These are phyloP conservation scores for Propithecus coquereli DNA, from an alignment of 2,113 vertebrate genomes.

Conservation along the genomic window DNA sequence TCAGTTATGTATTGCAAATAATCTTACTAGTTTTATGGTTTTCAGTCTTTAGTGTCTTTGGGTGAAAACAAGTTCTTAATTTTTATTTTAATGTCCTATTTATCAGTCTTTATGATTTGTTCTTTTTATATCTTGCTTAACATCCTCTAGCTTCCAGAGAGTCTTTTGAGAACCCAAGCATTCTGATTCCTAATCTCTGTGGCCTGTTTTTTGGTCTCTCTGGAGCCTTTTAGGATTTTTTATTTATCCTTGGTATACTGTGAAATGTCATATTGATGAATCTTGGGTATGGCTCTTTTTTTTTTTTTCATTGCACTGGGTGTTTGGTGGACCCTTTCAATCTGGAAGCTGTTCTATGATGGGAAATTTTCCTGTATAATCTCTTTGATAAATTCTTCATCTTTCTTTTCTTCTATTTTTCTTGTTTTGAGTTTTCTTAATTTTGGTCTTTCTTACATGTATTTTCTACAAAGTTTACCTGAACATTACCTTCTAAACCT, in stretches of 20 bases:
- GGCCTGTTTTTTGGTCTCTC: neutral
- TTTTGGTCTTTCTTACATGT: neutral
- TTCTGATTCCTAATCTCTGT: neutral
- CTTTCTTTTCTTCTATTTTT: neutral
- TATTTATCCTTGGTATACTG: neutral
- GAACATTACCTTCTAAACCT: neutral
- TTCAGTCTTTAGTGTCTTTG: neutral
- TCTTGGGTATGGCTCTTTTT: neutral
- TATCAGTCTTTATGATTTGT: neutral
- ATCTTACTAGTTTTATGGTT: neutral
- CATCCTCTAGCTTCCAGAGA: neutral
- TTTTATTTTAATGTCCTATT: neutral
- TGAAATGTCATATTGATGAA: neutral
- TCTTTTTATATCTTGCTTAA: neutral
- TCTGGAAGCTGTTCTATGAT: neutral
- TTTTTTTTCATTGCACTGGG: neutral
- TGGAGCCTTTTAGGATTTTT: neutral
- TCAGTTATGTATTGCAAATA: neutral
- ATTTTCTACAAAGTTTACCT: neutral
- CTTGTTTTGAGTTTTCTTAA: slow-evolving; percentile 13
- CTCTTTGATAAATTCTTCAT: neutral
- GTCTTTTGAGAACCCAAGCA: neutral
- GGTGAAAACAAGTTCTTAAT: neutral
- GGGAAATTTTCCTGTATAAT: neutral
- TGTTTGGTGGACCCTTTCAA: neutral